Conservation (phyloP, 2,888 invertebrate species). For the Cantharis flavilabris region DNA sequence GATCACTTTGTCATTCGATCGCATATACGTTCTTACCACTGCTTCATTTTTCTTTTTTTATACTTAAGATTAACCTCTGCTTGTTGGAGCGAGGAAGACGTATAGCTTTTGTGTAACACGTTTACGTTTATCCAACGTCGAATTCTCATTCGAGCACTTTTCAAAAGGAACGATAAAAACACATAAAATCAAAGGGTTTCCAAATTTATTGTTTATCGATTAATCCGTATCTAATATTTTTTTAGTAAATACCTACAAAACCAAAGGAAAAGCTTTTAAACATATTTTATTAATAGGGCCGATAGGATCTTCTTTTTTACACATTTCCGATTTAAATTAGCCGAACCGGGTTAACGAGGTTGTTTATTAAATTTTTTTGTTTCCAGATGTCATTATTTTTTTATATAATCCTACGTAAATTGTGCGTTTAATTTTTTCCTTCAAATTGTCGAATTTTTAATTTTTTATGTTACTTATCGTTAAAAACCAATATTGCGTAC, state of each 20-base stretch:
- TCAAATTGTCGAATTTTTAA: background rate
- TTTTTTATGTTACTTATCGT: background rate
- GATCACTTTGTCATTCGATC: slow-evolving; percentile 29
- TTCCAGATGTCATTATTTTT: background rate
- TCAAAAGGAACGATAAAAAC: slow-evolving; percentile 22
- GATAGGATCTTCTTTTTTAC: background rate
- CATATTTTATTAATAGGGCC: background rate
- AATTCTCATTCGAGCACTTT: slow-evolving; percentile 21
- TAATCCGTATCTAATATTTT: background rate
- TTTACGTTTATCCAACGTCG: slow-evolving; percentile 16
- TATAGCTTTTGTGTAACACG: slow-evolving; percentile 19
- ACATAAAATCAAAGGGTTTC: slow-evolving; percentile 27
- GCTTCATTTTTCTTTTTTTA: slow-evolving; percentile 31
- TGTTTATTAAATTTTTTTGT: background rate
- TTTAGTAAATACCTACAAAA: background rate
- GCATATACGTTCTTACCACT: slow-evolving; percentile 21
- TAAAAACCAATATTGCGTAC: background rate
- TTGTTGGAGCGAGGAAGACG: slow-evolving; percentile 28
- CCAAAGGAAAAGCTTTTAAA: background rate
- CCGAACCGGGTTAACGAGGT: background rate
- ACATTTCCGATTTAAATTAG: background rate
- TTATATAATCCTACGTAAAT: background rate
- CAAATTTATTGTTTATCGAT: slow-evolving; percentile 31
- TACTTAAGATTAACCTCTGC: slow-evolving; percentile 25
- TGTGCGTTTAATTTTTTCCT: background rate